Percentiles rank a stretch among this genome's conserved stretches.
These are phyloP conservation scores for Aphidius colemani DNA, from an alignment of 2,888 invertebrate species.

Conservation along the genomic window DNA sequence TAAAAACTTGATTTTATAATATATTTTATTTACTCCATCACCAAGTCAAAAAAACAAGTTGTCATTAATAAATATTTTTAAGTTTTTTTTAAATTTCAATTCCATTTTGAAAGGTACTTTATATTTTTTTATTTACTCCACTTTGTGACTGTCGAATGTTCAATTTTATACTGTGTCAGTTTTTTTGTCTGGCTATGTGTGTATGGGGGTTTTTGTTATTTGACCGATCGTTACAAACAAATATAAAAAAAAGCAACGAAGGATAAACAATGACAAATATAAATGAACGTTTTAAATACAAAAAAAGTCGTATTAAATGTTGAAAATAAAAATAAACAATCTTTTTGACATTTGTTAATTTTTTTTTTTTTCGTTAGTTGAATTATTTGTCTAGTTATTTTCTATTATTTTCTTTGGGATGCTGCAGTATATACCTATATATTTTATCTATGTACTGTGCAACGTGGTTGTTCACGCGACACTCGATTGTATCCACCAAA, in stretches of 20 bases:
- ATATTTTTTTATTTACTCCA: too few species aligned
- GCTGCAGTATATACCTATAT: background rate
- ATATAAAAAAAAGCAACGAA: too few species aligned
- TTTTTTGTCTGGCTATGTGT: slow-evolving; percentile 13
- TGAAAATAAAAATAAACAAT: too few species aligned
- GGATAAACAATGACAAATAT: slow-evolving; percentile 11
- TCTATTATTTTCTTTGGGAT: background rate
- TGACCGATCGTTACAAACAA: slow-evolving; percentile 16
- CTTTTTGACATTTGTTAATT: too few species aligned
- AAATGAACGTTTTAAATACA: slow-evolving; percentile 9
- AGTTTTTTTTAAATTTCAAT: too few species aligned
- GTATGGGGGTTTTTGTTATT: slow-evolving; percentile 22
- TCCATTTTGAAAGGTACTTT: too few species aligned
- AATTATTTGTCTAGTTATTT: slow-evolving; percentile 6
- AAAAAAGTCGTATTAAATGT: background rate
- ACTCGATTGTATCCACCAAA: slow-evolving; percentile 31
- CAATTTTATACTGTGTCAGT: slow-evolving; percentile 11
- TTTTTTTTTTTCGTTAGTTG: background rate
- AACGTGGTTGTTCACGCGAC: slow-evolving; percentile 15
- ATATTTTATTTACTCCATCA: too few species aligned
- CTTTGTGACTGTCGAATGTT: background rate
- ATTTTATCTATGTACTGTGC: background rate
- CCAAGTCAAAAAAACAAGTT: too few species aligned
- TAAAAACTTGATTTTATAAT: too few species aligned
- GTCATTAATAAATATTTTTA: too few species aligned